Percentiles rank a stretch among this genome's conserved stretches.
These are phyloP conservation scores for Umimayanthus kanabou DNA, from an alignment of 92 coral and sea anemone species.

Conservation along the genomic window DNA sequence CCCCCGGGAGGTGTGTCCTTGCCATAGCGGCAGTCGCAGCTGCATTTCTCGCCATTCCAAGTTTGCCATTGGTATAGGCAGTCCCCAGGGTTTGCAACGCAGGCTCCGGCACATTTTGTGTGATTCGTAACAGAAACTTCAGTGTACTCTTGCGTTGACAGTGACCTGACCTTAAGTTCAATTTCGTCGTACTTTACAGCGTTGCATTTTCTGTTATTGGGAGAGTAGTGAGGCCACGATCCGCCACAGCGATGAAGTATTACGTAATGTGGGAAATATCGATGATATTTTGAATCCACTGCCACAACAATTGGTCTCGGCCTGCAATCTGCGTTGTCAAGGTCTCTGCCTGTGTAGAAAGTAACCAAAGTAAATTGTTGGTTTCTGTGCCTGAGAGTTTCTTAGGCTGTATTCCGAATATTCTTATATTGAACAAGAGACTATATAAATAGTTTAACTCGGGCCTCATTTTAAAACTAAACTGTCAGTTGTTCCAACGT, in stretches of 20 bases:
- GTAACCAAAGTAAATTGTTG: neutral
- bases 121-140: neutral
- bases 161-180: neutral
- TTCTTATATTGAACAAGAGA: neutral
- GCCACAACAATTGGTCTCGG: neutral
- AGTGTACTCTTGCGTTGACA: neutral
- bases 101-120: neutral
- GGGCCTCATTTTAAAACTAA: too few relatives aligned
- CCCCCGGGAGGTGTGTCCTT: neutral
- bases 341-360: neutral
- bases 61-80: neutral
- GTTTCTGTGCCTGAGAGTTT: neutral
- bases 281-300: neutral
- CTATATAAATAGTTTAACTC: too few relatives aligned
- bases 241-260: neutral
- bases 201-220: neutral
- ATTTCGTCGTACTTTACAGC: neutral
- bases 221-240: neutral
- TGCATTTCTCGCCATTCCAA: neutral
- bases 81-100: neutral
- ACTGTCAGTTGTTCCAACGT: too few relatives aligned
- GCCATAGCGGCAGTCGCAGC: neutral
- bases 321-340: neutral
- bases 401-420: neutral
- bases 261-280: neutral